Base-by-base conservation (phyloP, 1,140 invertebrate genomes). In the Drosophila tristis region DNA sequence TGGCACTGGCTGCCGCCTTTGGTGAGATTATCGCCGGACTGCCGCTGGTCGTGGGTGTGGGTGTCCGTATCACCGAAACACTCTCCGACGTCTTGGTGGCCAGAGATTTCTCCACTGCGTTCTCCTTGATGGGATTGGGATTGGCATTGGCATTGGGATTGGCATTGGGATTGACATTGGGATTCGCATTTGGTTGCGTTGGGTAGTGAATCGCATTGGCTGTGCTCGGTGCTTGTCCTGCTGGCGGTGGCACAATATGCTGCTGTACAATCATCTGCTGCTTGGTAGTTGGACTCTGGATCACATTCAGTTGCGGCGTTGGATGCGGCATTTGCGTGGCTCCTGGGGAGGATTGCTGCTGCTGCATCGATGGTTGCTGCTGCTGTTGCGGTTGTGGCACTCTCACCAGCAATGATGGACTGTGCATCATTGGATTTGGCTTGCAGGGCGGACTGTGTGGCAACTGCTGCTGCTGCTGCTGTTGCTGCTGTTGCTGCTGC, bases 31-130 rank as follows among this genome's bases (percentile, higher is more conserved):
- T 67, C 8, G 67, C 71, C 23, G 77, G 49, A 25, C 53, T 56
- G 25, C 25, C 15, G 23, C 51, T 79, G 44, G 84, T 81, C 3
- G 81, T 86, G 0, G 86, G 78, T 11, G 87, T 90, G 16, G 86
- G 87, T 5, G 81, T 90, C 2, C 80, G 78, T n/a, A 90, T 90
- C 3, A 90, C 86, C 13, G 87, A 90, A 1, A 90, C 86, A 43
- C 81, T 61, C 44, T 90, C 86, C 1, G 86, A 90, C 39, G 82
- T 77, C 53, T 90, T 90, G 5, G 48, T 23, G 62, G 4, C 20
- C 0, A 45, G 5, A 13, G 53, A 6, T 13, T 51, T 16, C 29
- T 56, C 42, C 35, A 51, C 31, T 3, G 56, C 29, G 1, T n/a
- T 20, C 2, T 49, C 1, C 0, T 43, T 48, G 31, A 31, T 31